Percentiles rank a stretch among this genome's conserved stretches.
Evolutionary conservation across 2,888 invertebrate genomes (phyloP).

Genomic region (Danaus chrysippus): DNA sequence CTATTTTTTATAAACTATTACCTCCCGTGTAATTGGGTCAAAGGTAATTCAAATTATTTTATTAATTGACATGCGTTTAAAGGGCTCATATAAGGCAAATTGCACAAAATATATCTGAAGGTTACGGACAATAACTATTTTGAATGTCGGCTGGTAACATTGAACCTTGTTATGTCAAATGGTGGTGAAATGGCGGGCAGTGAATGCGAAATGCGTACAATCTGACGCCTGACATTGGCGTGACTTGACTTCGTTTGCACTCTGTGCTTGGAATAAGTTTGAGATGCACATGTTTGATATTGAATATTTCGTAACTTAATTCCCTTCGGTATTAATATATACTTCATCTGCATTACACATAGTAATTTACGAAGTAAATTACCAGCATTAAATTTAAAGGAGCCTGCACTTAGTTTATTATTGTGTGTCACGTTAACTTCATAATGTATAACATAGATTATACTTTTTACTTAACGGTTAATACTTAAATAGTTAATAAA

Average conservation of each 20-base stretch:
- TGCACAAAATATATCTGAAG: slow-evolving; percentile 4
- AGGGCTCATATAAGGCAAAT: no score
- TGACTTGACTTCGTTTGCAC: slow-evolving; percentile 47
- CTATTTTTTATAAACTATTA: no score
- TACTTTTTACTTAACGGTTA: no score
- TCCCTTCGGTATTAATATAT: background rate
- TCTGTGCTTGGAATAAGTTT: slow-evolving; percentile 26
- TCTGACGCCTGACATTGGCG: slow-evolving; percentile 56
- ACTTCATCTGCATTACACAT: background rate
- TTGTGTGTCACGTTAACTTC: no score
- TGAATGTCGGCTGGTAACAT: slow-evolving; percentile 34
- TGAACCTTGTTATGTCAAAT: slow-evolving; percentile 36
- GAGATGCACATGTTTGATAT: slow-evolving; percentile 21
- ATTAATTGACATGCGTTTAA: no score
- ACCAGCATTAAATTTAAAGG: no score
- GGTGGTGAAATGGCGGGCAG: slow-evolving; percentile 50
- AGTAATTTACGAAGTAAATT: background rate
- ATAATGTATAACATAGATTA: no score
- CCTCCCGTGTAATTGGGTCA: no score
- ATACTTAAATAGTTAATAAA: no score
- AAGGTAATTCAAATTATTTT: no score
- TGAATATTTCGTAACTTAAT: slow-evolving; percentile 6
- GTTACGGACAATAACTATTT: slow-evolving; percentile 18
- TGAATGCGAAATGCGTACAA: slow-evolving; percentile 51
- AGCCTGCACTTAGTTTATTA: no score